These are phyloP conservation scores for Augiades crinisus DNA, from an alignment of 2,888 invertebrate species.

Conservation along the genomic window DNA sequence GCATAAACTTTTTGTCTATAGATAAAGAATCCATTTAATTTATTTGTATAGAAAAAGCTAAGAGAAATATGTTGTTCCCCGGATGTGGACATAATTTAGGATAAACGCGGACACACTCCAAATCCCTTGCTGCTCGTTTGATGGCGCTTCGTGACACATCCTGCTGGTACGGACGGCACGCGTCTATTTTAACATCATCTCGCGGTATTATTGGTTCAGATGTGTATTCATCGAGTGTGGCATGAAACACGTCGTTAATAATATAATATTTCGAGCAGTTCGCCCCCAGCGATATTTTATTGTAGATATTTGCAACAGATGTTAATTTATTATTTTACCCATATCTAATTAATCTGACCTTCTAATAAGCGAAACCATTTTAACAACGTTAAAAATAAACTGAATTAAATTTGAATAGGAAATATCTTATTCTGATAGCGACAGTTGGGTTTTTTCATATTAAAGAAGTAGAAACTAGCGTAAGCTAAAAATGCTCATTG, in stretches of 20 bases:
- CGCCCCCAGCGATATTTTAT: neutral
- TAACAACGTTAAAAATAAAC: no score
- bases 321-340: no score
- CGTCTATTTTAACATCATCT: neutral
- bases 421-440: no score
- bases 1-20: no score
- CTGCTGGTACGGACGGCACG: neutral
- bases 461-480: no score
- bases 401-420: no score
- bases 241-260: neutral
- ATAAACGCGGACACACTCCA: neutral
- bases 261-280: no score
- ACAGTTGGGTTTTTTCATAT: no score
- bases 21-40: no score
- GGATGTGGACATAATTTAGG: conserved; percentile 5
- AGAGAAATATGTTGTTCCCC: neutral
- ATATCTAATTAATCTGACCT: no score
- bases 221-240: neutral
- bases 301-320: neutral
- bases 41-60: neutral
- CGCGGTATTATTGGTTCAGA: neutral
- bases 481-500: no score
- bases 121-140: conserved; percentile 4
- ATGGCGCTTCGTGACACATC: conserved; percentile 9
- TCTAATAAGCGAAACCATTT: no score